Evolutionary conservation across 2,888 invertebrate species (phyloP).

Genomic region (Megalurothrips usitatus): DNA sequence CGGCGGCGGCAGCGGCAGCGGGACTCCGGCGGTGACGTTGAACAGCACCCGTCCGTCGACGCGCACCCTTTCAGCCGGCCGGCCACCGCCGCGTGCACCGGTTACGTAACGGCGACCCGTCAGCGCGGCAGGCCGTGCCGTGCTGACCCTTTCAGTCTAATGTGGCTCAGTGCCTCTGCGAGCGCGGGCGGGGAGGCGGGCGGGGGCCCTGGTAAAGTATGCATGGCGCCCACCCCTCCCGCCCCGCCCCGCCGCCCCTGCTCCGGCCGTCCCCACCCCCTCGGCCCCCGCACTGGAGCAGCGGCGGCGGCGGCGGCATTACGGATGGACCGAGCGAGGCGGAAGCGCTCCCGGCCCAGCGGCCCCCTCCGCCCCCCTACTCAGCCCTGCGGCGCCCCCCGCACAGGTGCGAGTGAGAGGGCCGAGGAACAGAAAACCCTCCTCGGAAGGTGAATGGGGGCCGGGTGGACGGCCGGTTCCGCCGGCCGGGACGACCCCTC

Average conservation of each 20-base stretch:
- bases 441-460: background rate
- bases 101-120: no score
- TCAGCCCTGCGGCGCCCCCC: no score
- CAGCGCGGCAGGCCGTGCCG: no score
- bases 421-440: no score
- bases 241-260: background rate
- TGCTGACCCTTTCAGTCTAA: constrained; percentile 10
- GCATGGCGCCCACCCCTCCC: background rate
- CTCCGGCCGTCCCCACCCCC: background rate
- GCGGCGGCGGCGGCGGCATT: no score
- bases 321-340: background rate
- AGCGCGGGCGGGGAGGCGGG: background rate
- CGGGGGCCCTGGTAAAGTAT: background rate
- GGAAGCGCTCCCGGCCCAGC: background rate
- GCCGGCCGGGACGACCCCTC: background rate
- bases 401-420: no score
- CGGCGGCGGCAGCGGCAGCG: no score
- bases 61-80: no score
- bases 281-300: background rate
- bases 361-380: no score
- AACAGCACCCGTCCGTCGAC: no score
- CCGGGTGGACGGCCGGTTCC: background rate
- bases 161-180: background rate
- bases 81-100: no score
- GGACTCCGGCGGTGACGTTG: no score